These are phyloP conservation scores for Lochmaea crataegi DNA, from an alignment of 2,888 invertebrate genomes.

Conservation along the genomic window DNA sequence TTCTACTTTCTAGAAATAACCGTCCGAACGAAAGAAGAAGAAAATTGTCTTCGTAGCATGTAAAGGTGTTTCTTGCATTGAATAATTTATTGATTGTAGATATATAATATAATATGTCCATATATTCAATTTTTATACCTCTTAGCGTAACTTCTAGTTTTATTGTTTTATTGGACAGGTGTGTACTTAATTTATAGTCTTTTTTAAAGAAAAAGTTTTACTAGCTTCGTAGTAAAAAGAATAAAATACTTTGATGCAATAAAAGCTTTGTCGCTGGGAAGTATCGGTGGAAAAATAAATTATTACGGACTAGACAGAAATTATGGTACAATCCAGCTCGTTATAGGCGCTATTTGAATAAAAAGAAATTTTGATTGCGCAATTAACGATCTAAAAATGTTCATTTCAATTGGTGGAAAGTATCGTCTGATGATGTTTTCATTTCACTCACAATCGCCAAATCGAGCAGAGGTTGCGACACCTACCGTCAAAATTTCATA, in stretches of 20 bases:
- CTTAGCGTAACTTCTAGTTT: constrained; percentile 36
- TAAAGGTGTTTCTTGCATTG: constrained; percentile 39
- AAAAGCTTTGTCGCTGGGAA: constrained; percentile 21
- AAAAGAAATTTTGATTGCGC: no score
- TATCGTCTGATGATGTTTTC: no score
- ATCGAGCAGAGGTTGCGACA: no score
- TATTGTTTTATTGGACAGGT: constrained; percentile 49
- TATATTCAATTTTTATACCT: constrained; percentile 41
- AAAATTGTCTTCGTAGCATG: constrained; percentile 27
- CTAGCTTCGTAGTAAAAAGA: constrained; percentile 21
- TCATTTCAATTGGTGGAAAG: no score
- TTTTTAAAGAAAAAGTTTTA: constrained; percentile 26
- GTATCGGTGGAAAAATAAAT: constrained; percentile 3
- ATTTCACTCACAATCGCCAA: no score
- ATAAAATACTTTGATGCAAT: constrained; percentile 27
- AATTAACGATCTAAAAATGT: no score
- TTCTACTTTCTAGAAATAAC: constrained; percentile 14
- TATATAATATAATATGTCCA: constrained; percentile 38
- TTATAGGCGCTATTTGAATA: no score
- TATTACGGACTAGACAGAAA: not conserved
- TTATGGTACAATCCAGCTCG: no score
- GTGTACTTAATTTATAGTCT: constrained; percentile 34
- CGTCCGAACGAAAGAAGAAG: no score
- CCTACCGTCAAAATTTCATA: no score
- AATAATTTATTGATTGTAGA: constrained; percentile 44